Percentiles rank a stretch among this genome's conserved stretches.
phyloP scores from a whole-genome alignment of 2,797 vertebrate species.

The Labeo calbasu region DNA sequence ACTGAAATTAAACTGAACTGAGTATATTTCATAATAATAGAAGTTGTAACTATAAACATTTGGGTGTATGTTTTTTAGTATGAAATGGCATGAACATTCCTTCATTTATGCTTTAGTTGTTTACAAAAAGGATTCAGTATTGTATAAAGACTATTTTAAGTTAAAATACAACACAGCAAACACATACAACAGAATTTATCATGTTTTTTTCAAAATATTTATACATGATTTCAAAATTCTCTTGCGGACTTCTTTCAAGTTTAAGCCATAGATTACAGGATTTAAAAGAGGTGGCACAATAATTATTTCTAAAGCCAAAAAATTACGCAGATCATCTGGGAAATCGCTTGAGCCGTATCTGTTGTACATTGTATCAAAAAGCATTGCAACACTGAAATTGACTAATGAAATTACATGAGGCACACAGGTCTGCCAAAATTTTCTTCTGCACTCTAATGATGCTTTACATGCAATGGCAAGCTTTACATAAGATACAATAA shows the following conservation, averaged over 20 bases:
- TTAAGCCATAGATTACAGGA: slow-evolving; percentile 43
- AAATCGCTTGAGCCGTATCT: slow-evolving; percentile 44
- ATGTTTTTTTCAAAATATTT: not conserved
- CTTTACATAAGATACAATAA: slow-evolving; percentile 48
- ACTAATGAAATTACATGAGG: slow-evolving; percentile 53
- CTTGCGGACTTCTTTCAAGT: slow-evolving; percentile 23
- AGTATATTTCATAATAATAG: not conserved
- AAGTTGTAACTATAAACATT: not conserved
- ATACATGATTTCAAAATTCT: slow-evolving; percentile 7
- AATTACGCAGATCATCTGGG: slow-evolving; percentile 32
- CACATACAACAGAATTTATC: not conserved
- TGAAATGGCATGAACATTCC: not conserved
- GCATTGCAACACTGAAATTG: slow-evolving; percentile 44
- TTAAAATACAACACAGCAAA: not conserved
- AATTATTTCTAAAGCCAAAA: slow-evolving; percentile 51
- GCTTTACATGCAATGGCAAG: slow-evolving; percentile 44
- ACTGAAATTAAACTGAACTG: not conserved
- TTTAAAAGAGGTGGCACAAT: slow-evolving; percentile 48
- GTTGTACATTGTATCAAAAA: slow-evolving; percentile 55
- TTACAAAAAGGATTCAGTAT: not conserved
- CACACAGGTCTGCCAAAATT: slow-evolving; percentile 54
- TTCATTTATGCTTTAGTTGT: not conserved
- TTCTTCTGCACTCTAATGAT: slow-evolving; percentile 51
- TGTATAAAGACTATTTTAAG: not conserved
- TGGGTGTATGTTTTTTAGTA: not conserved